Evolutionary conservation across 2,113 vertebrate species (phyloP), one percentile per base, ranked within the genome.

Genomic region (Trichechus manatus): DNA sequence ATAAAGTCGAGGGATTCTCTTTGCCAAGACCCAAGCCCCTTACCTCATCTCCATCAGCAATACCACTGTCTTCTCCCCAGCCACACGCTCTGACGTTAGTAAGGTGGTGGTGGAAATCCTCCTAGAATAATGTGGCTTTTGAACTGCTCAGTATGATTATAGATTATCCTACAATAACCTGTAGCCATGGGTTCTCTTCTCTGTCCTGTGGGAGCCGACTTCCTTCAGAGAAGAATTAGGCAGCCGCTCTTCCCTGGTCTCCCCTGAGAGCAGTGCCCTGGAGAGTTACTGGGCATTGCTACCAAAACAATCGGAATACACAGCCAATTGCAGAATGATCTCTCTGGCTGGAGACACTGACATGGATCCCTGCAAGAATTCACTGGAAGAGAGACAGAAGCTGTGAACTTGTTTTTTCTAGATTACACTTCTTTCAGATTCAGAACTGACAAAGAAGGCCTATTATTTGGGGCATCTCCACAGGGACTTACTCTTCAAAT

Each of bases 391-490:
- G 87, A 95, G 94, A 66, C 68, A 97, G 89, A 92, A 97, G 92
- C 97, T 72, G 22, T 39, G 79, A 95, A 95, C 33, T 96, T 53
- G 50, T 89, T 90, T 36, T 94, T 89, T 97, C 94, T 59, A 97
- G 92, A 90, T 63, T 93, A 66, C 39, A 39, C 64, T 81, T 94
- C 33, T 84, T 77, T 82, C 29, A 0, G n/a, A 96, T 94, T 95
- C 95, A 70, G n/a, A 10, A 75, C 85, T 8, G 11, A 47, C 50
- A 81, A 31, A 92, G 94, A 96, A 98, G 92, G 94, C 47, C 74
- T 89, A 87, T 96, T 97, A 97, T 94, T 92, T 96, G 70, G 96
- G 95, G 68, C 94, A 97, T 95, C 96, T 98, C 97, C 97, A 2
- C 1, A 3, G 96, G 97, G 98, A 97, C 85, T 75, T 14, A 20